Base-by-base conservation (phyloP, 1,140 invertebrate species). In the Copidosoma floridanum region DNA sequence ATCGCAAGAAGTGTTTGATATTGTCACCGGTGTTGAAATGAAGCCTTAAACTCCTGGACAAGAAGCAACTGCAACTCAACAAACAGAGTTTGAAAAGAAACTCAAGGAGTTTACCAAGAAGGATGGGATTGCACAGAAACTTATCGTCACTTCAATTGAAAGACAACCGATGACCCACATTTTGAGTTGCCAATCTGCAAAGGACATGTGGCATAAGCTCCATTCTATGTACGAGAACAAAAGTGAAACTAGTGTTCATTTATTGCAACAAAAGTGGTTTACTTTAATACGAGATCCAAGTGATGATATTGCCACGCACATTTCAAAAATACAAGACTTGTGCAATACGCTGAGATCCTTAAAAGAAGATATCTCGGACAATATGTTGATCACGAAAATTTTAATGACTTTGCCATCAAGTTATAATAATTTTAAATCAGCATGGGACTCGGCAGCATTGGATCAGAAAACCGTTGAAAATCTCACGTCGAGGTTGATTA, bases 171-270 rank as follows among this genome's bases (percentile, higher is more conserved):
- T 74, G 40, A 46, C 71, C 8, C 73, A 76, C 54, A 69, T 78
- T 12, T 61, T 78, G 2, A 67, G 72, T 27, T 76, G 75, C 54
- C 20, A 61, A 23, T 63, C 65, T 37, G 63, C 73, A 40, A 68
- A 67, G 8, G 64, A 70, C 57, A 77, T 74, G 68, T 76, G 73
- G 72, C 43, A 29, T 23, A 71, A 67, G 46, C 52, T 76, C 1
- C 60, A 64, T 10, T 61, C 63, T 43, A 66, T 75, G 7, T 72
- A 70, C 55, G 71, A 73, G 51, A 64, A 74, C 20, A 68, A 60
- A 56, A 63, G 65, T 1, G 65, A 71, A 35, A 59, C 68, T 6
- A 68, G 59, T 37, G 59, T 68, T 2, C 68, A 73, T 46, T 54
- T 74, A 10, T 24, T 71, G 20, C 64, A 69, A 51, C 65, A 74